Percentiles rank a stretch among this genome's conserved stretches.
Evolutionary conservation across 2,888 invertebrate species (phyloP).

Genomic region (Idaea aversata): DNA sequence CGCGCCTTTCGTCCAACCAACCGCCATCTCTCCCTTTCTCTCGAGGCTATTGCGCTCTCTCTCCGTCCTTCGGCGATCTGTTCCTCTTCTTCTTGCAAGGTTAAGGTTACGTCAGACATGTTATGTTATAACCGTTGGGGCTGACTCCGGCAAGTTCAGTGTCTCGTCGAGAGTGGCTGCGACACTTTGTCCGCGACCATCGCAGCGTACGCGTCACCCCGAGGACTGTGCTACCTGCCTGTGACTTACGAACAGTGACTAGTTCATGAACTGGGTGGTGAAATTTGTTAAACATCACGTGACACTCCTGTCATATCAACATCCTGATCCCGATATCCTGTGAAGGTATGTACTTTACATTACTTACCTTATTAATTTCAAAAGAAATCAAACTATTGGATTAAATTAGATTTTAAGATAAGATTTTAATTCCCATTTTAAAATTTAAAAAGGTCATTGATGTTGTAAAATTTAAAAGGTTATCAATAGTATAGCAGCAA

Average conservation of each 20-base stretch:
- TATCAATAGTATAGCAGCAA: too few relatives aligned
- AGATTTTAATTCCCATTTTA: too few relatives aligned
- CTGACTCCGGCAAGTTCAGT: conserved; percentile 79
- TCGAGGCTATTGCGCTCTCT: conserved; percentile 74
- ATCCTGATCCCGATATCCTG: conserved; percentile 38
- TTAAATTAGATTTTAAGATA: background rate
- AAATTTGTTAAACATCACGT: conserved; percentile 74
- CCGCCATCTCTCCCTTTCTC: conserved; percentile 74
- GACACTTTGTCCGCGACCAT: conserved; percentile 70
- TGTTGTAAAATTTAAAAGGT: too few relatives aligned
- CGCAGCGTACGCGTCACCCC: conserved; percentile 57
- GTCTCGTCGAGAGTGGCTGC: conserved; percentile 79
- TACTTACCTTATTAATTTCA: conserved; percentile 7
- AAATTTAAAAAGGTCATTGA: too few relatives aligned
- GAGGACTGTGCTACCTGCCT: conserved; percentile 70
- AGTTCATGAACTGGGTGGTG: conserved; percentile 78
- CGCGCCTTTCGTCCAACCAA: conserved; percentile 13
- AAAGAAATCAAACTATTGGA: background rate
- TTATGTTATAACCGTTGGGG: conserved; percentile 81
- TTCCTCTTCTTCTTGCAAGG: conserved; percentile 81
- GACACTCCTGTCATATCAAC: conserved; percentile 43
- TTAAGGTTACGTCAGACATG: conserved; percentile 81
- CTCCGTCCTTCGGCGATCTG: conserved; percentile 77
- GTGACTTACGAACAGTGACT: conserved; percentile 78
- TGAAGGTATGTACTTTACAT: conserved; percentile 53